Percentiles rank a stretch among this genome's conserved stretches.
phyloP scores from a whole-genome alignment of 2,888 invertebrate species.

The Cinara cedri region DNA sequence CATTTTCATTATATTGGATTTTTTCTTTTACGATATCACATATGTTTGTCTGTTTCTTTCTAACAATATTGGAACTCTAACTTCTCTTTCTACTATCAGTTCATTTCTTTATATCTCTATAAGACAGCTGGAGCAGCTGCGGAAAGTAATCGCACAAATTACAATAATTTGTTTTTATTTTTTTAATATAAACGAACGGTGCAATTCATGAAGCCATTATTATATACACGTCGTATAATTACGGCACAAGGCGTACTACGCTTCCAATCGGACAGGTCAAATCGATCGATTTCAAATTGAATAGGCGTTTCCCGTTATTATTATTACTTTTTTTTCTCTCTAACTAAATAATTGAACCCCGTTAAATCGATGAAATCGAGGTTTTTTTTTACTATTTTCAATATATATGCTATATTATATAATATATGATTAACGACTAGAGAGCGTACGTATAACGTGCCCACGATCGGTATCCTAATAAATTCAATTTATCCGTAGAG shows the following conservation, averaged over 20 bases:
- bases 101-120: too few relatives aligned
- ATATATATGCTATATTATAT: too few relatives aligned
- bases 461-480: background rate
- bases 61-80: too few relatives aligned
- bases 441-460: background rate
- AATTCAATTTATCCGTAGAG: background rate
- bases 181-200: background rate
- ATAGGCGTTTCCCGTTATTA: slow-evolving; percentile 39
- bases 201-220: background rate
- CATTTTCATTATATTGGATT: background rate
- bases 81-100: too few relatives aligned
- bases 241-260: background rate
- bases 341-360: slow-evolving; percentile 1
- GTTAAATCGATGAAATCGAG: background rate
- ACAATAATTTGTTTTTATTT: background rate
- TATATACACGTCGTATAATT: background rate
- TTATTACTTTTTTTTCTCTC: slow-evolving; percentile 11
- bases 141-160: too few relatives aligned
- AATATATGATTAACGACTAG: slow-evolving; percentile 10
- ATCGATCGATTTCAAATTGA: slow-evolving; percentile 43
- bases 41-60: background rate
- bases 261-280: background rate
- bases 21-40: background rate
- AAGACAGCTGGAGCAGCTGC: too few relatives aligned
- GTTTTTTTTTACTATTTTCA: background rate